Percentiles rank a stretch among this genome's conserved stretches.
These are phyloP conservation scores for Microtus richardsoni DNA, from an alignment of 2,113 vertebrate genomes.

Conservation along the genomic window DNA sequence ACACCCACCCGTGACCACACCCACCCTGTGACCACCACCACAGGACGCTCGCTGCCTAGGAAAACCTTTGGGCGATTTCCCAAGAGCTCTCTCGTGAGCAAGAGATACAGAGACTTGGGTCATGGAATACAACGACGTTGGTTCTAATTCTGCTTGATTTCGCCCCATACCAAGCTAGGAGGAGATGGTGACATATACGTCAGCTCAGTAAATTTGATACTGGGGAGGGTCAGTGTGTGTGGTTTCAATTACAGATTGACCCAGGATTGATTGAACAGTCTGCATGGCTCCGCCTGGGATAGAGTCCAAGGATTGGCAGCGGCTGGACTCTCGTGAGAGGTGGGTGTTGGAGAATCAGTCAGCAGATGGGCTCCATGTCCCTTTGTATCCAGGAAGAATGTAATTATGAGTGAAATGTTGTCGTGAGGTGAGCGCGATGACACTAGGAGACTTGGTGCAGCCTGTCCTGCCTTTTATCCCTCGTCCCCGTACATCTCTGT, in stretches of 20 bases:
- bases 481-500: not conserved
- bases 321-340: not conserved
- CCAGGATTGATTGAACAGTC: slow-evolving; percentile 3
- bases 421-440: not conserved
- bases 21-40: not conserved
- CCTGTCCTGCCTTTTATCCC: not conserved
- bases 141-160: slow-evolving; percentile 43
- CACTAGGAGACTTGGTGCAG: not conserved
- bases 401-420: not conserved
- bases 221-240: not conserved
- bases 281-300: not conserved
- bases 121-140: not conserved
- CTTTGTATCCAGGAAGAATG: not conserved
- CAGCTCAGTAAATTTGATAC: slow-evolving; percentile 34
- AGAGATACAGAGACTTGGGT: slow-evolving; percentile 27
- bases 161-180: not conserved
- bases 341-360: not conserved
- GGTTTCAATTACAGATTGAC: slow-evolving; percentile 51
- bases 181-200: slow-evolving; percentile 15
- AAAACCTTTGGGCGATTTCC: slow-evolving; percentile 10
- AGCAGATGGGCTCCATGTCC: not conserved
- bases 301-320: not conserved
- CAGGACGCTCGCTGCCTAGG: not conserved
- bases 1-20: too few species aligned
- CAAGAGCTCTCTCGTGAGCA: not conserved